Base-by-base conservation (phyloP, 2,113 vertebrate genomes). In the Cyanoderma ruficeps region DNA sequence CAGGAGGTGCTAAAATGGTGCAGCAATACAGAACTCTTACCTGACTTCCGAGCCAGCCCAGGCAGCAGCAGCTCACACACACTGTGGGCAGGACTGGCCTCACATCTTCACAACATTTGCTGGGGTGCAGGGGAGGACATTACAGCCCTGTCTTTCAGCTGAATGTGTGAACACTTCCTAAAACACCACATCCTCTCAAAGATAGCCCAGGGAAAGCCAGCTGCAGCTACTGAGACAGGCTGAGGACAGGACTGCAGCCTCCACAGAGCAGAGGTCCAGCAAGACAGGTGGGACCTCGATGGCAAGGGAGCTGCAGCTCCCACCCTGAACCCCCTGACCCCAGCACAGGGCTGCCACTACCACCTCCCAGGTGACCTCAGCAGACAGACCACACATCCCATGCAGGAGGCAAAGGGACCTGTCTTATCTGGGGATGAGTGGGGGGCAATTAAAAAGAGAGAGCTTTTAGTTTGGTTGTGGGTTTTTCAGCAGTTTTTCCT, bases 121-220 rank as follows among this genome's bases (percentile, higher is more conserved):
- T 37, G 41, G 41, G 33, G 31, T 50, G 72, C 65, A 90, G 50
- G 8, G 30, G 41, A 69, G 47, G 61, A 72, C 27, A 25, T 15
- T 21, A 52, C 44, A 89, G 59, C 59, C 50, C 46, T 47, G 9
- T 8, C 76, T 46, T 30, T 57, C 68, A 76, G 67, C 31, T 65
- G 37, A 74, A 9, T 0, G 0, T 30, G n/a, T 13, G 24, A 52
- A 30, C 60, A 4, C 33, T 80, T 41, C 42, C 79, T 70, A 42
- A 70, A 86, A 65, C 42, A 46, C 46, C 30, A 10, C 0, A 7
- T 46, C 61, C 77, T 74, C 71, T 63, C 50, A 59, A 59, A 67
- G 24, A 41, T 1, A 83, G 63, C 63, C 72, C 65, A 25, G 18
- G 70, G 67, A 83, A 65, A 83, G 63, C 3, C 0, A 80, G 13